Evolutionary conservation across 2,113 vertebrate species (phyloP), one percentile per base, ranked within the genome.

Genomic region (Ovibos moschatus): DNA sequence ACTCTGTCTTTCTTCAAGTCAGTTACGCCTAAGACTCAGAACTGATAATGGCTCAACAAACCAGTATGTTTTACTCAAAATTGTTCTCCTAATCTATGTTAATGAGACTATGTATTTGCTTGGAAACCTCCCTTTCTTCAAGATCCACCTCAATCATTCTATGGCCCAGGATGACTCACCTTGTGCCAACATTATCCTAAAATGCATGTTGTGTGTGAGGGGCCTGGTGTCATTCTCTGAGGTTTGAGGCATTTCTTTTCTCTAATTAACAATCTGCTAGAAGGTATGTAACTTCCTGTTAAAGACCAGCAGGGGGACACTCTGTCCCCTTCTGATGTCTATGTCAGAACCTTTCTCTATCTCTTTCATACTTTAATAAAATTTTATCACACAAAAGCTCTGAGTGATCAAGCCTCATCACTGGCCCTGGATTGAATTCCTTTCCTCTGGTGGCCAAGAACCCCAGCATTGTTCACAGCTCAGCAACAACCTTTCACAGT

Each of bases 401-500:
- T 36, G 19, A 36, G n/a, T 71, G 64, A 71, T 23, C 9, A 23
- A 36, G 64, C 64, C 64, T 71, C 64, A 71, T 36, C 64, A 36
- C 9, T 71, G 64, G 64, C 9, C n/a, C n/a, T 2, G 2, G 64
- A 6, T 19, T 71, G 64, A 36, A 23, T 36, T 71, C 19, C 9
- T 36, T n/a, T 71, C 64, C 64, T 71, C 17, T 71, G 64, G n/a
- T 0, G 0, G 64, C 64, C 64, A 36, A 71, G n/a, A 71, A 23
- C 19, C 9, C 19, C 1, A 0, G 64, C n/a, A 71, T 36, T 71
- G 64, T 71, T 71, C 64, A 36, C 0, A 0, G n/a, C 64, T 36
- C n/a, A 36, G 19, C n/a, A 71, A 71, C n/a, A 71, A 71, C 64
- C 5, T 23, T 71, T 71, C 64, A 36, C 19, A 71, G n/a, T 71